Percentiles rank a stretch among this genome's conserved stretches.
Evolutionary conservation across 2,113 vertebrate species (phyloP).

Genomic region (Pipra filicauda): DNA sequence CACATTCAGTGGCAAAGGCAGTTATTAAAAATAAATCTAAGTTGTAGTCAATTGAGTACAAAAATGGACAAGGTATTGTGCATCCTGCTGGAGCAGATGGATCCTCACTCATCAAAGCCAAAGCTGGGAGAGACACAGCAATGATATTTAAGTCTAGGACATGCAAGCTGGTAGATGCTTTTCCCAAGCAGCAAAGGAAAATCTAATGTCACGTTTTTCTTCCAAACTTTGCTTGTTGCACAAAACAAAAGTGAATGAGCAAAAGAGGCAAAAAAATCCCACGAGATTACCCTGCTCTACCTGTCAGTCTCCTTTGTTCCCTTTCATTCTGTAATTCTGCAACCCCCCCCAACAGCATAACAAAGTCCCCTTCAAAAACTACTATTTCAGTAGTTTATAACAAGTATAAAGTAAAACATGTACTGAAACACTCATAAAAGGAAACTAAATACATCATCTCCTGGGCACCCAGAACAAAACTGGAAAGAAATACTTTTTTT

Average conservation of each 20-base stretch:
- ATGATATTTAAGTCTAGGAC: not conserved
- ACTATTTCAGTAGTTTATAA: not conserved
- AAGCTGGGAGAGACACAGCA: not conserved
- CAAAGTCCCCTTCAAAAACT: not conserved
- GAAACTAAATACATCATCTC: not conserved
- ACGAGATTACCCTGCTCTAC: not conserved
- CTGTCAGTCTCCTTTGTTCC: not conserved
- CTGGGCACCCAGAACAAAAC: not conserved
- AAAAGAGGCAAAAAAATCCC: not conserved
- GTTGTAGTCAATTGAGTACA: conserved; percentile 37
- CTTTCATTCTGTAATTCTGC: not conserved
- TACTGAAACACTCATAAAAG: not conserved
- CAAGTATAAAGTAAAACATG: not conserved
- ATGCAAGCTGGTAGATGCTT: not conserved
- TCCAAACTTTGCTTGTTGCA: not conserved
- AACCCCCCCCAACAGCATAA: not conserved
- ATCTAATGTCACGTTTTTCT: not conserved
- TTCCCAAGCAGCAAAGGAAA: not conserved
- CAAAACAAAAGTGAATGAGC: not conserved
- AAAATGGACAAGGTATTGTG: not conserved
- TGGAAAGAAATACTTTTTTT: rapidly evolving
- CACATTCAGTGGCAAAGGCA: conserved; percentile 53
- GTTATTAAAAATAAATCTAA: conserved; percentile 61
- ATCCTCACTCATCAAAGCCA: not conserved
- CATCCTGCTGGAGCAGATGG: not conserved